A percentile compares a stretch with the other conserved stretches of the same genome.
These are phyloP conservation scores for Aphelinus certus DNA, from an alignment of 1,140 invertebrate species.

Conservation along the genomic window DNA sequence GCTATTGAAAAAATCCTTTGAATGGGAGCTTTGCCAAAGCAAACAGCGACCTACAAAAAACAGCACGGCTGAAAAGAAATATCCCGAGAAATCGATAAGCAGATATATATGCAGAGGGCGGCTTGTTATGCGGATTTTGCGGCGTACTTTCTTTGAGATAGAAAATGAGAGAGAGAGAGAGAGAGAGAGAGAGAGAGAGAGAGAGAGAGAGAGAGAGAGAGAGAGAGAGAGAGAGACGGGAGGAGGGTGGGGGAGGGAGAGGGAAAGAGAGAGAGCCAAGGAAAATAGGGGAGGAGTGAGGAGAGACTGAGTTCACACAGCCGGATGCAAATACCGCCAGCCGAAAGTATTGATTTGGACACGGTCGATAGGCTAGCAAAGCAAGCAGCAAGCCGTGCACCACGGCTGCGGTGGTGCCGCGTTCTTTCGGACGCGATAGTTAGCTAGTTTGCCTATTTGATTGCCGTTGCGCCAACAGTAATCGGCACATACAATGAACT, in stretches of 20 bases:
- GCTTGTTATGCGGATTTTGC: slow-evolving; percentile 18
- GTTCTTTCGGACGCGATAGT: slow-evolving; percentile 29
- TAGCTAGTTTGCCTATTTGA: slow-evolving; percentile 37
- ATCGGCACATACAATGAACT: slow-evolving; percentile 49
- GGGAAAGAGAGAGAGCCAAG: too few species aligned
- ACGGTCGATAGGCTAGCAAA: slow-evolving; percentile 25
- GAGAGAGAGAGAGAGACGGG: too few species aligned
- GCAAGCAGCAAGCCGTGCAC: slow-evolving; percentile 6
- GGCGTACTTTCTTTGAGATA: slow-evolving; percentile 1
- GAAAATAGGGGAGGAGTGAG: background rate
- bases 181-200: too few species aligned
- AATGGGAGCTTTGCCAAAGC: slow-evolving; percentile 4
- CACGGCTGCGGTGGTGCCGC: background rate
- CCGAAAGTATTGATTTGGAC: slow-evolving; percentile 35
- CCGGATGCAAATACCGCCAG: background rate
- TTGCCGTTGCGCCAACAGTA: slow-evolving; percentile 43
- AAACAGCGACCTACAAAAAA: slow-evolving; percentile 1
- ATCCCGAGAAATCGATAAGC: slow-evolving; percentile 19
- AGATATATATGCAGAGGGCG: slow-evolving; percentile 6
- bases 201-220: too few species aligned
- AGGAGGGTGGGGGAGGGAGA: too few species aligned
- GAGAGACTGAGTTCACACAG: too few species aligned
- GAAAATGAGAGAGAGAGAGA: too few species aligned
- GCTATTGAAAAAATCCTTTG: too few species aligned
- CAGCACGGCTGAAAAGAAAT: background rate